Conservation (phyloP, 2,888 invertebrate genomes). For the Mantis religiosa region DNA sequence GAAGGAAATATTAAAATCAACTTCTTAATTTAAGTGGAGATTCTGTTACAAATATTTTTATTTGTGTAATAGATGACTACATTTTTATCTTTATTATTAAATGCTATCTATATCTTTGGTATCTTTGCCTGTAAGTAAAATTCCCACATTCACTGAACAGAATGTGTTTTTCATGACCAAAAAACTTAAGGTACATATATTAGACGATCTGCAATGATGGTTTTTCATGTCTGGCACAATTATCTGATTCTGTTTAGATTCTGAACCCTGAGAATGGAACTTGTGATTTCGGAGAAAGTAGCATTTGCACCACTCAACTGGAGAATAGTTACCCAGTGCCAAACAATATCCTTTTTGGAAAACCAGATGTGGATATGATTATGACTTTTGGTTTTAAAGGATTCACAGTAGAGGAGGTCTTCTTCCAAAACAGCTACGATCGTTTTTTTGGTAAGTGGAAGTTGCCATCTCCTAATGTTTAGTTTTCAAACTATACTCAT, state of each 20-base stretch:
- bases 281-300: not conserved
- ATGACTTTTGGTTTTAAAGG: not conserved
- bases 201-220: too few relatives aligned
- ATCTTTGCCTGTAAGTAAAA: too few relatives aligned
- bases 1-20: too few relatives aligned
- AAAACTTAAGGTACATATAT: too few relatives aligned
- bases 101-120: too few relatives aligned
- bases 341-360: not conserved
- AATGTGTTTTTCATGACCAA: too few relatives aligned
- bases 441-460: not conserved
- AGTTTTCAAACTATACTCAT: too few relatives aligned
- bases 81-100: too few relatives aligned
- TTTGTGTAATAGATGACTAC: too few relatives aligned
- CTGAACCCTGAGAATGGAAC: constrained; percentile 7
- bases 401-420: not conserved
- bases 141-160: too few relatives aligned
- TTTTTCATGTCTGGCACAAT: not conserved
- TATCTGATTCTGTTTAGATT: not conserved
- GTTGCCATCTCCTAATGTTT: not conserved
- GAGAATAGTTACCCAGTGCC: not conserved
- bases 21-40: too few relatives aligned
- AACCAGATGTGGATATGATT: not conserved
- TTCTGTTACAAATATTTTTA: too few relatives aligned
- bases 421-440: not conserved
- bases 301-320: not conserved